Percentiles rank a stretch among this genome's conserved stretches.
These are phyloP conservation scores for Chitala chitala DNA, from an alignment of 2,113 vertebrate species.

Conservation along the genomic window DNA sequence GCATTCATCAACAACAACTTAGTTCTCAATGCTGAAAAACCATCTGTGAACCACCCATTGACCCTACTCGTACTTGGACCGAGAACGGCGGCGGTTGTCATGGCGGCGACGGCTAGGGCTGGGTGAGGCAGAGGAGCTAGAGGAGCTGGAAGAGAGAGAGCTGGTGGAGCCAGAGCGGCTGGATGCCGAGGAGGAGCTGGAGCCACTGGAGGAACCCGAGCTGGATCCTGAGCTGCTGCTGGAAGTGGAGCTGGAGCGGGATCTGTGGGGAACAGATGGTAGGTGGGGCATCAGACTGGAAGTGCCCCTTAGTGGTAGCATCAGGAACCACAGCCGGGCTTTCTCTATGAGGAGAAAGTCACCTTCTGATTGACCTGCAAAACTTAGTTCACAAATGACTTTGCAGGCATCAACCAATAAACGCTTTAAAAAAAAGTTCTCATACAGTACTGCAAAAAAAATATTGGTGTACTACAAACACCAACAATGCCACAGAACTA, in stretches of 20 bases:
- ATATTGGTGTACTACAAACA: too few relatives aligned
- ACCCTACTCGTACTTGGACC: conserved; percentile 74
- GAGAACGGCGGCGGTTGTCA: conserved; percentile 85
- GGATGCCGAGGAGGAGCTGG: conserved; percentile 89
- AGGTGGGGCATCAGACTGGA: neutral
- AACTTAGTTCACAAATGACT: too few relatives aligned
- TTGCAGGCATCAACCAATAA: too few relatives aligned
- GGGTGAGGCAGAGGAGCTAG: conserved; percentile 88
- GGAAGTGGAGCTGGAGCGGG: conserved; percentile 83
- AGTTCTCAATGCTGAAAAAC: too few relatives aligned
- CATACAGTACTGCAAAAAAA: too few relatives aligned
- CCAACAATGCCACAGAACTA: too few relatives aligned
- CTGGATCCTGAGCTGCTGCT: conserved; percentile 93
- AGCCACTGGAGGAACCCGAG: conserved; percentile 91
- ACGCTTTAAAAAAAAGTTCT: too few relatives aligned
- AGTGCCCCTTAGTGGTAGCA: neutral
- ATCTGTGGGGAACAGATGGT: conserved; percentile 45
- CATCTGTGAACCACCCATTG: neutral
- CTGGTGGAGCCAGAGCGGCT: conserved; percentile 90
- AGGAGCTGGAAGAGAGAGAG: conserved; percentile 87
- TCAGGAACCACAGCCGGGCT: neutral
- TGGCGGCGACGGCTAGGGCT: conserved; percentile 85
- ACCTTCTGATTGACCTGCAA: too few relatives aligned
- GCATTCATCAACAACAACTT: too few relatives aligned
- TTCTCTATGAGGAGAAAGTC: neutral